phyloP scores from a whole-genome alignment of 2,888 invertebrate species.

The Calameuta filiformis region DNA sequence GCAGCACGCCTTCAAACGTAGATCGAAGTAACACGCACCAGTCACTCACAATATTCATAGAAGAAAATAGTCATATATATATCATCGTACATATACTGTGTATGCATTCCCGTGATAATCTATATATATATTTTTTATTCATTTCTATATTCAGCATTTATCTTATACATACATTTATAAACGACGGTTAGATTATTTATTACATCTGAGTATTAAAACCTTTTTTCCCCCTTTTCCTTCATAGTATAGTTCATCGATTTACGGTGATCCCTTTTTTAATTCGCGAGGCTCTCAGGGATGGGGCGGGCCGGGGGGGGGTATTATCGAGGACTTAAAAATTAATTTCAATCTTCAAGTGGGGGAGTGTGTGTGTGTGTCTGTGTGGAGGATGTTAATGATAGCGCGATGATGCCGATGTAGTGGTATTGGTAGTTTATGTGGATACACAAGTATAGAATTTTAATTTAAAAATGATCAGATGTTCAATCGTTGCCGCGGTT shows the following conservation, averaged over 20 bases:
- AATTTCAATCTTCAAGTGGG: background rate
- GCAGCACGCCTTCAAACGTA: slow-evolving; percentile 28
- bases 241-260: background rate
- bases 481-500: background rate
- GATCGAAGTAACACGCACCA: slow-evolving; percentile 43
- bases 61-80: slow-evolving; percentile 60
- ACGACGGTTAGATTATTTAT: slow-evolving; percentile 54
- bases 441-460: background rate
- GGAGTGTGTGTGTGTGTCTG: too few relatives aligned
- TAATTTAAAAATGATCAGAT: background rate
- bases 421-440: background rate
- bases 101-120: slow-evolving; percentile 44
- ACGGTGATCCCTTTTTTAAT: slow-evolving; percentile 10
- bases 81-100: slow-evolving; percentile 34
- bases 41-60: slow-evolving; percentile 59
- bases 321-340: background rate
- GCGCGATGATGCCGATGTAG: background rate
- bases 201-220: slow-evolving; percentile 53
- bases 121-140: slow-evolving; percentile 39
- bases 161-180: slow-evolving; percentile 50
- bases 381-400: background rate
- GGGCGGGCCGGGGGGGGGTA: background rate
- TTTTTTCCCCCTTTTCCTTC: slow-evolving; percentile 23
- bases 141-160: slow-evolving; percentile 36
- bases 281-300: slow-evolving; percentile 8